phyloP scores from a whole-genome alignment of 30 jellyfish, hydroid and myxozoan species.

The Hydra vulgaris region DNA sequence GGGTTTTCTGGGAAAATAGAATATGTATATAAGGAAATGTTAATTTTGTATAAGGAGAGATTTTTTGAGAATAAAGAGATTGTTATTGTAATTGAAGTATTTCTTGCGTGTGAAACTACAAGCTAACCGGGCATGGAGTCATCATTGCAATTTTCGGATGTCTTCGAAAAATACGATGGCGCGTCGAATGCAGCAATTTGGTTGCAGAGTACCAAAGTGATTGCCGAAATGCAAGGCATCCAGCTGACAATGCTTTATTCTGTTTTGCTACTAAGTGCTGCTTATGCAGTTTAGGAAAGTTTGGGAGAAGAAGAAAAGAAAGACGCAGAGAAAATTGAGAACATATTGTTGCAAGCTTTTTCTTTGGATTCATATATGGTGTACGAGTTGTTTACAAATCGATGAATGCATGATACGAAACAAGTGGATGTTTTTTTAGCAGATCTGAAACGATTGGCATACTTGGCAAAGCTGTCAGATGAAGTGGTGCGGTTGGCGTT shows the following conservation, averaged over 20 bases:
- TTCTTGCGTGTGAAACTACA: too few species aligned
- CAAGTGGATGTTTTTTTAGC: not conserved
- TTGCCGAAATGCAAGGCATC: not conserved
- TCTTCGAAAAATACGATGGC: not conserved
- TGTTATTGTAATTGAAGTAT: too few species aligned
- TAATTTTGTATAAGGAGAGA: too few species aligned
- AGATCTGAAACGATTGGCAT: too few species aligned
- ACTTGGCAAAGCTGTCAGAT: too few species aligned
- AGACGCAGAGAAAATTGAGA: not conserved
- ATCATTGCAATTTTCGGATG: not conserved
- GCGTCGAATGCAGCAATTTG: not conserved
- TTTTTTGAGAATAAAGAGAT: too few species aligned
- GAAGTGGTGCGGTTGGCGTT: too few species aligned
- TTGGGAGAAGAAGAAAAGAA: not conserved
- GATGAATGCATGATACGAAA: not conserved
- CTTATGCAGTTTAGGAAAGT: not conserved
- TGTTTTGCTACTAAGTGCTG: not conserved
- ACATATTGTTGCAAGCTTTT: not conserved
- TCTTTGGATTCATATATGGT: not conserved
- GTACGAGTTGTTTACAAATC: not conserved
- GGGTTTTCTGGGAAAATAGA: too few species aligned
- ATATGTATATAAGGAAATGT: too few species aligned
- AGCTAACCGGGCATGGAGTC: too few species aligned
- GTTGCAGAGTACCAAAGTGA: not conserved
- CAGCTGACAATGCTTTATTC: not conserved